phyloP scores from a whole-genome alignment of 2,888 invertebrate genomes.

The Hedychridium roseum region DNA sequence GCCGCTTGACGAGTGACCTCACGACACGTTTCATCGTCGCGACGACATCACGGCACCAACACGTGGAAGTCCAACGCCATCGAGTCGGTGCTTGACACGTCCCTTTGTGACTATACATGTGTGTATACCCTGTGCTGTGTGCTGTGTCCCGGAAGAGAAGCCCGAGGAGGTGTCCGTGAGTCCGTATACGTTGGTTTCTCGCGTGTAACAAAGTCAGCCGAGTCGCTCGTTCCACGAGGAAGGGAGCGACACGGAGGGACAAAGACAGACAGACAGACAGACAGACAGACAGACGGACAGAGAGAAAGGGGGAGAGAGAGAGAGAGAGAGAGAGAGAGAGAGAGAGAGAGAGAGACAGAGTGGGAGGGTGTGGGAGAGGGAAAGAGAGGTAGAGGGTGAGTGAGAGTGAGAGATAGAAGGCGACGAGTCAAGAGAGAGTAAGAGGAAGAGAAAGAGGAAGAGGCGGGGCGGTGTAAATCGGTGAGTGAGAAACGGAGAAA shows the following conservation, averaged over 20 bases:
- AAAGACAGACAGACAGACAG: constrained; percentile 48
- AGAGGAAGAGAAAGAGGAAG: constrained; percentile 17
- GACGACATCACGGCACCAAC: constrained; percentile 9
- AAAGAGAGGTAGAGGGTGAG: constrained; percentile 9
- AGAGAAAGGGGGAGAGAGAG: constrained; percentile 24
- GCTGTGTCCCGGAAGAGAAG: constrained; percentile 17
- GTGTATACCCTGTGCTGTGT: constrained; percentile 4
- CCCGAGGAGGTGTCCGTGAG: neutral
- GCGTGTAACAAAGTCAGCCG: neutral
- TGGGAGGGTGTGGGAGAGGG: constrained; percentile 5
- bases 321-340: constrained; percentile 15
- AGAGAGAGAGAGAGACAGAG: constrained; percentile 14
- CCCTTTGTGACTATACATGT: too few species aligned
- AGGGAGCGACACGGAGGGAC: constrained; percentile 56
- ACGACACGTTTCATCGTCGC: constrained; percentile 38
- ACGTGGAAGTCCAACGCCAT: constrained; percentile 12
- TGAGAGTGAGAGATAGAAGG: constrained; percentile 17
- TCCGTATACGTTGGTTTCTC: neutral
- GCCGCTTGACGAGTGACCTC: constrained; percentile 59
- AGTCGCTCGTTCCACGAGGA: constrained; percentile 13
- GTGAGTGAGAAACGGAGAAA: neutral
- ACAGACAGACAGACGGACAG: constrained; percentile 50
- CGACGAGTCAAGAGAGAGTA: constrained; percentile 14
- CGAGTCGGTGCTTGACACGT: constrained; percentile 12
- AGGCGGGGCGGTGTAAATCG: constrained; percentile 16